Evolutionary conservation across 2,888 invertebrate genomes (phyloP), one percentile per base, ranked within the genome.

Genomic region (Nysson spinosus): DNA sequence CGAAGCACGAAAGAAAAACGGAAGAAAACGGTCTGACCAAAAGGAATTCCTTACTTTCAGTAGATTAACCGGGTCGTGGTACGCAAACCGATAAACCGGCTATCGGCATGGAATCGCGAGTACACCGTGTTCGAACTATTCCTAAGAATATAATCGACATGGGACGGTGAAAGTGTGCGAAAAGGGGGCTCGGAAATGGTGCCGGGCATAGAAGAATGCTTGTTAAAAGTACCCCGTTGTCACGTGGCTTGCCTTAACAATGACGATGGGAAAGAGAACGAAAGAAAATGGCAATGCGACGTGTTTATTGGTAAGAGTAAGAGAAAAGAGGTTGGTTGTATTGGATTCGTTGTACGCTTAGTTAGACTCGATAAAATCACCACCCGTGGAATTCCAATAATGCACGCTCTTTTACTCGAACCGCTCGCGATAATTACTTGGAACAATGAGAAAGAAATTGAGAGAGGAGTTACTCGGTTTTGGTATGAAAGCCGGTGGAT

Each of bases 101-200:
- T 57, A 69, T 60, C 65, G 44, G 46, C 7, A 43, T 30, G 12
- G 57, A 42, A 65, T 65, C 52, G 58, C 51, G 57, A 43, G 35
- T 47, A 34, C 39, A 47, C 34, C 24, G 24, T 51, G 52, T 49
- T 57, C 52, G n/a, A 32, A 22, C 44, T 50, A 51, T 68, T 52
- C 49, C 62, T 65, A 57, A 49, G 58, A 65, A 50, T 46, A 69
- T 72, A 69, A 71, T 58, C 75, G 71, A 56, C 71, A 55, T 60
- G 54, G 69, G 61, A 56, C 51, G 80, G 83, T 81, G 84, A 83
- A 83, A 83, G 83, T 83, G 81, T 80, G 81, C 81, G 80, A 81
- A 81, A 77, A 71, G 52, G 71, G n/a, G 71, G 70, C 63, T 55
- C 32, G 55, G 49, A 65, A 69, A 74, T 67, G 61, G 66, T 77